These are phyloP conservation scores for Typhlichthys eigenmanni DNA, from an alignment of 2,797 vertebrate genomes.

Conservation along the genomic window DNA sequence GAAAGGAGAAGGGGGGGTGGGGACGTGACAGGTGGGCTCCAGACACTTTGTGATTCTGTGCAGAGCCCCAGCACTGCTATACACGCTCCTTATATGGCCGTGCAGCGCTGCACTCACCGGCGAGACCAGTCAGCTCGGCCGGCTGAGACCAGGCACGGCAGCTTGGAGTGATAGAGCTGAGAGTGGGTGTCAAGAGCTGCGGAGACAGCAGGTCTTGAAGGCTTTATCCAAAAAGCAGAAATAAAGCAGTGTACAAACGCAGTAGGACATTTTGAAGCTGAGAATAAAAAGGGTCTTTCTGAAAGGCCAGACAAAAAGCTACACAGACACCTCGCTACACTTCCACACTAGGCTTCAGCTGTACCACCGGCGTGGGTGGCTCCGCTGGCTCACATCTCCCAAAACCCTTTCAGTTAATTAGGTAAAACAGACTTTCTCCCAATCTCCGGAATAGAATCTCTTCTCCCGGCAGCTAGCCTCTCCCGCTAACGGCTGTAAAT, in stretches of 20 bases:
- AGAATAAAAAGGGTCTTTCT: constrained; percentile 4
- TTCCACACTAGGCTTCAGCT: constrained; percentile 13
- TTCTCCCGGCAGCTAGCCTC: constrained; percentile 19
- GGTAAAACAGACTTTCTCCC: constrained; percentile 32
- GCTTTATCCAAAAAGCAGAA: constrained; percentile 42
- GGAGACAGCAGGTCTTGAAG: constrained; percentile 33
- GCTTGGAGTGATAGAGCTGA: constrained; percentile 29
- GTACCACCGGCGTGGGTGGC: constrained; percentile 10
- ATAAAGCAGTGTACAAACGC: constrained; percentile 17
- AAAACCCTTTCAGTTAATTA: constrained; percentile 34
- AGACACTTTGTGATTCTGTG: constrained; percentile 68
- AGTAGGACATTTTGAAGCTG: constrained; percentile 4
- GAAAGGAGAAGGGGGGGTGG: constrained; percentile 17
- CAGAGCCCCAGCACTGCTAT: constrained; percentile 48
- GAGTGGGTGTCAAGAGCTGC: constrained; percentile 41
- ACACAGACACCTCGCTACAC: constrained; percentile 9
- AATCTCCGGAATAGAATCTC: constrained; percentile 38
- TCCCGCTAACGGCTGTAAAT: constrained; percentile 37
- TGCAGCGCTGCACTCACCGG: constrained; percentile 24
- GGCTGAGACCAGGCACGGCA: constrained; percentile 40
- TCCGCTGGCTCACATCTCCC: constrained; percentile 15
- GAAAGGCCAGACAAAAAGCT: constrained; percentile 4
- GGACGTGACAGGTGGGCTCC: constrained; percentile 66
- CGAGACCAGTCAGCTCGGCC: constrained; percentile 23
- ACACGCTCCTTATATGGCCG: constrained; percentile 59